Base-by-base conservation (phyloP, 2,888 invertebrate species). In the Pardosa pseudoannulata region DNA sequence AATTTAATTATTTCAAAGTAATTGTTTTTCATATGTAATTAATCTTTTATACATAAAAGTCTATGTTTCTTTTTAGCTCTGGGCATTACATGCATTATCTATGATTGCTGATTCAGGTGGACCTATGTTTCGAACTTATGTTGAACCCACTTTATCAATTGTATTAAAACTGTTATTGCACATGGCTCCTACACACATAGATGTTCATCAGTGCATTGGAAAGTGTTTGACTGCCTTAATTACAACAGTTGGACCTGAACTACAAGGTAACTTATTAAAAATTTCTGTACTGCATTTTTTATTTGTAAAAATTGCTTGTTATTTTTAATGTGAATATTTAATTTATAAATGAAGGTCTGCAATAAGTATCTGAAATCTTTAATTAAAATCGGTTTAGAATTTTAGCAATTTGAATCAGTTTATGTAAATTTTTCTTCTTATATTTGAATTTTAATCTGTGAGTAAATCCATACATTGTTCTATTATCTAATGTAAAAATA, bases 61-160 rank as follows among this genome's bases (percentile, higher is more conserved):
- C 16, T 50, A 50, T 62, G 1, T 23, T 79, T 87, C n/a, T n/a
- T 89, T 88, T 9, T 90, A 96, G 95, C 96, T 98, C 39, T 99
- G 99, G 99, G 96, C 99, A 0, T 93, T 99, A 16, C 98, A 99
- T 92, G 98, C 99, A 0, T 92, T 99, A 29, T 96, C 98, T 0
- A 93, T 99, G 88, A 96, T 99, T 87, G 98, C 98, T 1, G 98
- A 99, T 92, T 98, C 98, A 0, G 98, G 99, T 0, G 99, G 99
- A 0, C 99, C 99, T 0, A 98, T 99, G 98, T 99, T 99, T 93
- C 94, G 98, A 28, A 95, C 97, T 31, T 99, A 98, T 92, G 98
- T 99, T 23, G 99, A 99, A 91, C 97, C 98, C 0, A 96, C 97
- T 0, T 93, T 99, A 78, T 96, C 96, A 11, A 93, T 98, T 73